Evolutionary conservation across 2,797 vertebrate species (phyloP).

Genomic region (Catostomus latipinnis): DNA sequence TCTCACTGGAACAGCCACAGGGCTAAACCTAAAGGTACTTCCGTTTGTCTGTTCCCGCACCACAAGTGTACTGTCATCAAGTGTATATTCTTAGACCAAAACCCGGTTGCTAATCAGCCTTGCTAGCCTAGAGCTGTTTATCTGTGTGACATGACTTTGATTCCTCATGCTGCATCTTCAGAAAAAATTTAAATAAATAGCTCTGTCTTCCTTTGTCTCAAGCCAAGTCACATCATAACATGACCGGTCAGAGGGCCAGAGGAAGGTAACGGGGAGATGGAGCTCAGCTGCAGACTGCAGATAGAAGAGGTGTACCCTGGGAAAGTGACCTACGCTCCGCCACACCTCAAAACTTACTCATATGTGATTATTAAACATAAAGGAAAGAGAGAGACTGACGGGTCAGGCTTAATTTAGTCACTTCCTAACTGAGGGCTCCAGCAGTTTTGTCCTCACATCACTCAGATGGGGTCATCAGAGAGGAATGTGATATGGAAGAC

Average conservation of each 20-base stretch:
- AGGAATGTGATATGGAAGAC: slow-evolving; percentile 48
- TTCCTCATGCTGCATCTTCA: slow-evolving; percentile 38
- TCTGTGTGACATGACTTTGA: slow-evolving; percentile 54
- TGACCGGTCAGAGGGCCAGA: slow-evolving; percentile 58
- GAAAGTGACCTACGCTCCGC: slow-evolving; percentile 60
- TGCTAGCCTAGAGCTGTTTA: slow-evolving; percentile 46
- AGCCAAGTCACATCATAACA: slow-evolving; percentile 63
- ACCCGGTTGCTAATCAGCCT: slow-evolving; percentile 52
- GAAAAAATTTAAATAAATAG: slow-evolving; percentile 53
- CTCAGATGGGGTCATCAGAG: slow-evolving; percentile 36
- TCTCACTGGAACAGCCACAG: slow-evolving; percentile 27
- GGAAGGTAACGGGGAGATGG: slow-evolving; percentile 61
- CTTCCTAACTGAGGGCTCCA: slow-evolving; percentile 54
- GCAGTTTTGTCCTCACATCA: slow-evolving; percentile 34
- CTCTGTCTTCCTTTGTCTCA: slow-evolving; percentile 57
- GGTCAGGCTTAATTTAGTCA: slow-evolving; percentile 51
- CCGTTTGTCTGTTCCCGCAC: slow-evolving; percentile 30
- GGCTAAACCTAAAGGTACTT: slow-evolving; percentile 28
- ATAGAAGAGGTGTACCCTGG: slow-evolving; percentile 65
- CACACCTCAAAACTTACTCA: slow-evolving; percentile 52
- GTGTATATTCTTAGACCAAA: slow-evolving; percentile 53
- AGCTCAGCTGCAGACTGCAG: slow-evolving; percentile 58
- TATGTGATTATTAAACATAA: slow-evolving; percentile 48
- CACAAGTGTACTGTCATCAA: slow-evolving; percentile 57
- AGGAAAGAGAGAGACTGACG: slow-evolving; percentile 31